Conservation (phyloP, 2,797 vertebrate genomes). For the Peromyscus melanophrys region DNA sequence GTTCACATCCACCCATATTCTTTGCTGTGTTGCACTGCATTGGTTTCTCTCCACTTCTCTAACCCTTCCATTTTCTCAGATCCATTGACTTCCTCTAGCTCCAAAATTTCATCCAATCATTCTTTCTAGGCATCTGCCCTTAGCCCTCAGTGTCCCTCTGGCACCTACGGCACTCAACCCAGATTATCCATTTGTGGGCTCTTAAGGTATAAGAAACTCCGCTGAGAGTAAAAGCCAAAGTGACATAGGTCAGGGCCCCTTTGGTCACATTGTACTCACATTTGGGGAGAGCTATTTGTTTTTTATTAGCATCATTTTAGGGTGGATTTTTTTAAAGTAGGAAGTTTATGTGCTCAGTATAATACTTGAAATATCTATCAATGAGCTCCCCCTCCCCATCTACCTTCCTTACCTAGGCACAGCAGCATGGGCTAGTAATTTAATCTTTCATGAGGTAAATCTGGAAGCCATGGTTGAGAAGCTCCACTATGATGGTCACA, state of each 20-base stretch:
- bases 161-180: not conserved
- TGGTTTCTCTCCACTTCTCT: not conserved
- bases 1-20: not conserved
- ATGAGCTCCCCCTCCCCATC: not conserved
- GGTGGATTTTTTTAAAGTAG: not conserved
- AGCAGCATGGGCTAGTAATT: not conserved
- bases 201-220: not conserved
- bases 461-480: not conserved
- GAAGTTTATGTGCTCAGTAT: not conserved
- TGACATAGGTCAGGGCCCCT: not conserved
- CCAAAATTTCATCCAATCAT: not conserved
- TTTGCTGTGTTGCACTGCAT: rapidly evolving
- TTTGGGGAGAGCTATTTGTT: not conserved
- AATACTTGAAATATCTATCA: not conserved
- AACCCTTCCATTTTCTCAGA: not conserved
- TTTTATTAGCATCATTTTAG: conserved; percentile 19
- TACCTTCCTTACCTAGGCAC: not conserved
- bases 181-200: not conserved
- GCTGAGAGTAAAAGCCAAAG: not conserved
- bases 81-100: not conserved
- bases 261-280: not conserved
- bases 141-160: not conserved
- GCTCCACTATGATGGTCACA: not conserved
- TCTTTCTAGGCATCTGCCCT: not conserved
- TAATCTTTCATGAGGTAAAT: not conserved